Conservation (phyloP, 2,888 invertebrate species). For the Seira ritae region DNA sequence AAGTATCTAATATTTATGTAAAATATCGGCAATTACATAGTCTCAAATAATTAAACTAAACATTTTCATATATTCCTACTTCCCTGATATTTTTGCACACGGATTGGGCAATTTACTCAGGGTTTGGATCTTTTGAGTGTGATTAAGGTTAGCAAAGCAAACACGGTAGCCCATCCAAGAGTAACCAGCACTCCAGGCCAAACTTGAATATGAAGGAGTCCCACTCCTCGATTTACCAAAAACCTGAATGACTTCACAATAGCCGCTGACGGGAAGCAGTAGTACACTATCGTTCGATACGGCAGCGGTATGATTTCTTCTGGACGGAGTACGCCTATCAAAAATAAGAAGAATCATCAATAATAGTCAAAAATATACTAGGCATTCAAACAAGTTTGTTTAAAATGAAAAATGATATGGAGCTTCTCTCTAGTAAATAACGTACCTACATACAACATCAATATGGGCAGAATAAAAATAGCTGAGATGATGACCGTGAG, state of each 20-base stretch:
- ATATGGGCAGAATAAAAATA: slow-evolving; percentile 14
- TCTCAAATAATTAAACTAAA: no score
- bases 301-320: slow-evolving; percentile 30
- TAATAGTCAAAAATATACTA: no score
- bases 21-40: no score
- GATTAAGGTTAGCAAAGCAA: background rate
- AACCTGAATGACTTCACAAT: slow-evolving; percentile 35
- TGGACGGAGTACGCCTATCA: slow-evolving; percentile 35
- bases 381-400: no score
- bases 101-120: no score
- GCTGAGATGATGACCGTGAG: slow-evolving; percentile 18
- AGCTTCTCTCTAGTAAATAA: no score
- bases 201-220: slow-evolving; percentile 2
- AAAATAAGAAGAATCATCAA: background rate
- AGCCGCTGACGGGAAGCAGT: slow-evolving; percentile 11
- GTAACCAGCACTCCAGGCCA: slow-evolving; percentile 44
- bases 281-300: slow-evolving; percentile 12
- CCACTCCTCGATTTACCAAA: slow-evolving; percentile 31
- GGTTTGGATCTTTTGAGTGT: no score
- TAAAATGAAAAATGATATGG: no score
- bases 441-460: slow-evolving; percentile 37
- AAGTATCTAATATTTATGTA: no score
- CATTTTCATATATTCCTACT: no score
- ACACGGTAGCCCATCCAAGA: slow-evolving; percentile 7
- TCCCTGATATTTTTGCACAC: no score